Evolutionary conservation across 2,113 vertebrate genomes (phyloP).

Genomic region (Odocoileus hemionus): DNA sequence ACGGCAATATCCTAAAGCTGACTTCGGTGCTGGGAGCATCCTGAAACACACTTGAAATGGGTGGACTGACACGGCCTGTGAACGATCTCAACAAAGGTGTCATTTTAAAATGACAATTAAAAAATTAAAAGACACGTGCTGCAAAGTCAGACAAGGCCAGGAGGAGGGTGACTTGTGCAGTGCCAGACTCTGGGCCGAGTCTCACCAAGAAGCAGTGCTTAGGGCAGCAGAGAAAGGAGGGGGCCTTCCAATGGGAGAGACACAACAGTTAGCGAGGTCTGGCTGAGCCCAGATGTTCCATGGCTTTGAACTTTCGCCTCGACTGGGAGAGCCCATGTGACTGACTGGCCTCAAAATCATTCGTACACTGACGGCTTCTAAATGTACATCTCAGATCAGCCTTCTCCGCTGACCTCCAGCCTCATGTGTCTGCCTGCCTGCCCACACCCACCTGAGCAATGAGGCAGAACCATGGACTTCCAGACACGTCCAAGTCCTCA

Average conservation of each 20-base stretch:
- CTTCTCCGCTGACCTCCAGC: not conserved
- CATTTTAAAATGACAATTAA: not conserved
- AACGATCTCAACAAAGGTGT: not conserved
- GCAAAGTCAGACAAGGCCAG: not conserved
- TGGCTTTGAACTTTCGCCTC: not conserved
- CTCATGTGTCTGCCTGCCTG: accelerated
- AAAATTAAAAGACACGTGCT: not conserved
- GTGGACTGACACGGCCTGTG: not conserved
- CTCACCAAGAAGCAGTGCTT: not conserved
- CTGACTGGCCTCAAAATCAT: not conserved
- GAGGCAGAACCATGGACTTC: not conserved
- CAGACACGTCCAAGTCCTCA: accelerated
- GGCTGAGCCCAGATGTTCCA: not conserved
- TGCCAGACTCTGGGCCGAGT: not conserved
- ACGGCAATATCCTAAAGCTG: not conserved
- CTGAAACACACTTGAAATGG: not conserved
- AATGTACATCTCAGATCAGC: not conserved
- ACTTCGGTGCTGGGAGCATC: not conserved
- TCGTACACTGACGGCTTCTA: not conserved
- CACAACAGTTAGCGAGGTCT: accelerated
- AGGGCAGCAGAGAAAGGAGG: too few species aligned
- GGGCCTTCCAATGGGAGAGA: accelerated
- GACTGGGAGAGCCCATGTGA: not conserved
- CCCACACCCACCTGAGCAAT: not conserved
- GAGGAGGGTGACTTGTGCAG: not conserved